Evolutionary conservation across 1,140 invertebrate genomes (phyloP).

Genomic region (Zaprionus taronus): DNA sequence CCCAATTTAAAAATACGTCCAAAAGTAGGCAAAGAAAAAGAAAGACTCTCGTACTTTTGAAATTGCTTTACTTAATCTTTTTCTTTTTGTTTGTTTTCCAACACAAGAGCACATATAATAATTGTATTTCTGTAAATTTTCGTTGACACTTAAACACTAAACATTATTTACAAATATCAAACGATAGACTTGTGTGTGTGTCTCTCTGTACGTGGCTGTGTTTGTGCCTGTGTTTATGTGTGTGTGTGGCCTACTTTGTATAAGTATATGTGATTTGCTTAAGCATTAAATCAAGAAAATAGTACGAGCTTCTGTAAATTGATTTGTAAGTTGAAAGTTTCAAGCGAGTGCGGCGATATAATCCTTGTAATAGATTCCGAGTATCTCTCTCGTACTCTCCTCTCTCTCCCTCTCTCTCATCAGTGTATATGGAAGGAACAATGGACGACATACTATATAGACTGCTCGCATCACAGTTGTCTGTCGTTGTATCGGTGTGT

Average conservation of each 20-base stretch:
- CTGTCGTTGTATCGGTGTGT: slow-evolving; percentile 51
- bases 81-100: slow-evolving; percentile 37
- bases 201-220: slow-evolving; percentile 15
- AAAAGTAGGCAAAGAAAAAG: slow-evolving; percentile 15
- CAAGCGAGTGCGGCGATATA: slow-evolving; percentile 66
- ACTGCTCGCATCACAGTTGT: slow-evolving; percentile 50
- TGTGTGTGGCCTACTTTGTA: slow-evolving; percentile 25
- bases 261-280: slow-evolving; percentile 26
- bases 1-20: neutral
- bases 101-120: slow-evolving; percentile 64
- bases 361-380: slow-evolving; percentile 19
- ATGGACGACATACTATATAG: slow-evolving; percentile 67
- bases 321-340: slow-evolving; percentile 29
- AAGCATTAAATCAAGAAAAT: slow-evolving; percentile 40
- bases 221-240: slow-evolving; percentile 20
- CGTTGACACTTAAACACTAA: slow-evolving; percentile 67
- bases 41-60: slow-evolving; percentile 19
- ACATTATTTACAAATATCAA: slow-evolving; percentile 74
- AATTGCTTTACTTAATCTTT: slow-evolving; percentile 52
- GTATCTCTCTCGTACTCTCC: neutral
- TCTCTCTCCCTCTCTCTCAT: neutral
- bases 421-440: slow-evolving; percentile 67
- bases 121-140: slow-evolving; percentile 45
- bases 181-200: slow-evolving; percentile 32
- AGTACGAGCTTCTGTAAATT: slow-evolving; percentile 53